These are phyloP conservation scores for Rutpela maculata DNA, from an alignment of 2,888 invertebrate genomes.

Conservation along the genomic window DNA sequence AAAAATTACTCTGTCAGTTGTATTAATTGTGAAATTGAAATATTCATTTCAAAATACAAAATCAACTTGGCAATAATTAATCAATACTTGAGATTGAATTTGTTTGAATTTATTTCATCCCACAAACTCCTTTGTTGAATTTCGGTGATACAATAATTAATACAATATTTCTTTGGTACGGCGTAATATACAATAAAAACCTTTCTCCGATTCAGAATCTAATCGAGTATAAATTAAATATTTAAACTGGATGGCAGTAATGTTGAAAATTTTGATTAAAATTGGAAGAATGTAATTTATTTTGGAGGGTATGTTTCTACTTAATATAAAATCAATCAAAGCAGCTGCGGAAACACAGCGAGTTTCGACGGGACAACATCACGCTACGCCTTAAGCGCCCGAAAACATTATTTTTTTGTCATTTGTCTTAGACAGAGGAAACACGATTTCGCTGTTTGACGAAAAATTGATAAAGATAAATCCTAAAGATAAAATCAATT, in stretches of 20 bases:
- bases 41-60: no score
- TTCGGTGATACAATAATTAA: no score
- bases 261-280: constrained; percentile 29
- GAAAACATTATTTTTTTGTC: constrained; percentile 56
- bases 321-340: constrained; percentile 57
- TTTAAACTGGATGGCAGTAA: constrained; percentile 16
- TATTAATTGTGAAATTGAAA: no score
- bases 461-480: constrained; percentile 46
- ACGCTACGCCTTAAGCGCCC: constrained; percentile 47
- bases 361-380: constrained; percentile 52
- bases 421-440: constrained; percentile 50
- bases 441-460: constrained; percentile 40
- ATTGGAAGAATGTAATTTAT: constrained; percentile 40
- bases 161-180: no score
- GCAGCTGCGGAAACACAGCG: constrained; percentile 49
- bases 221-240: constrained; percentile 20
- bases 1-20: no score
- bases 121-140: no score
- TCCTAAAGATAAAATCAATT: constrained; percentile 32
- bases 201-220: not conserved
- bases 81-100: no score
- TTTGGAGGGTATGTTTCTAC: constrained; percentile 34
- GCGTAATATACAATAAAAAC: not conserved
- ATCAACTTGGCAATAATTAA: no score
- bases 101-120: no score